A percentile compares a stretch with the other conserved stretches of the same genome.
Evolutionary conservation across 2,113 vertebrate genomes (phyloP).

Genomic region (Oncorhynchus clarkii): DNA sequence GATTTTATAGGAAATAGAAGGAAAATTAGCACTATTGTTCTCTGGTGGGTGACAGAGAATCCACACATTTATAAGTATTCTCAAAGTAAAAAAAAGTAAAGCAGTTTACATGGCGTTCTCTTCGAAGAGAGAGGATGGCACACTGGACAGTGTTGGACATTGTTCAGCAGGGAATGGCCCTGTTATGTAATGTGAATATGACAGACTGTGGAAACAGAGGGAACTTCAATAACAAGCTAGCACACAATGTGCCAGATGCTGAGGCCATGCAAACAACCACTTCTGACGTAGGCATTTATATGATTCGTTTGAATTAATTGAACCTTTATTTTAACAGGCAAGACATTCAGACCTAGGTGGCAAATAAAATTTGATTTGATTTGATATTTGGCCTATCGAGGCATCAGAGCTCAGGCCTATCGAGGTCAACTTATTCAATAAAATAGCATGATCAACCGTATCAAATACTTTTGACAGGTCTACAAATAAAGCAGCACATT

Average conservation of each 20-base stretch:
- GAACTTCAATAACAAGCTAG: conserved; percentile 26
- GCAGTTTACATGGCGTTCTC: not conserved
- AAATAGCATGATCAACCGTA: too few relatives aligned
- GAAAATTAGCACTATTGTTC: not conserved
- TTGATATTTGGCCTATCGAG: too few relatives aligned
- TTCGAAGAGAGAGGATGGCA: conserved; percentile 7
- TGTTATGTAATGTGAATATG: conserved; percentile 45
- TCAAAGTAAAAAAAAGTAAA: too few relatives aligned
- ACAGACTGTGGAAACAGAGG: conserved; percentile 3
- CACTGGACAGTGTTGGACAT: not conserved
- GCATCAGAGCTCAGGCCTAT: too few relatives aligned
- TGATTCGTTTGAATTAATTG: not conserved
- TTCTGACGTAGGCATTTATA: conserved; percentile 27
- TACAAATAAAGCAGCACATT: too few relatives aligned
- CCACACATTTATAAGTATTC: not conserved
- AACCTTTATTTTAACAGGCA: too few relatives aligned
- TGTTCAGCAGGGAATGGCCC: not conserved
- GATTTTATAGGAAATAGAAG: not conserved
- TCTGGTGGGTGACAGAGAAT: too few relatives aligned
- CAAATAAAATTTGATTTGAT: too few relatives aligned
- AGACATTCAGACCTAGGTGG: too few relatives aligned
- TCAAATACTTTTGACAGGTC: too few relatives aligned
- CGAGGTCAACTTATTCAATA: too few relatives aligned
- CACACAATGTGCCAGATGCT: conserved; percentile 39
- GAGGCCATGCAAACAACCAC: conserved; percentile 19